Conservation (phyloP, 2,888 invertebrate genomes). For the Lithophane ornitopus region DNA sequence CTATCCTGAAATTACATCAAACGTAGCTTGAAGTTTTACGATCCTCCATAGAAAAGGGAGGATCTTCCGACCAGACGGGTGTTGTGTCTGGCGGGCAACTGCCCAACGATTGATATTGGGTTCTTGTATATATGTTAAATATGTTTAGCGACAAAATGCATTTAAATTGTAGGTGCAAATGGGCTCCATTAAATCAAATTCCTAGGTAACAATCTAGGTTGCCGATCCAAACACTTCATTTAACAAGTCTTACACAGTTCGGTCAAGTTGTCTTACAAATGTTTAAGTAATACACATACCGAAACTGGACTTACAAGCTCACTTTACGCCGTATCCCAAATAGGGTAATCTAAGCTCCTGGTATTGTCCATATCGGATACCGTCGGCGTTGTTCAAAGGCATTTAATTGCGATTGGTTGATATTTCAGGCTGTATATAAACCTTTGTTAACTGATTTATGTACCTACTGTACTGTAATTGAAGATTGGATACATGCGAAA, state of each 20-base stretch:
- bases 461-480: not conserved
- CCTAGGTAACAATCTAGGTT: not conserved
- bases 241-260: not conserved
- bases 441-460: not conserved
- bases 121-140: too few relatives aligned
- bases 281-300: conserved; percentile 8
- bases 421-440: not conserved
- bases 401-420: not conserved
- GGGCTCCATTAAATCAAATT: not conserved
- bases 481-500: too few relatives aligned
- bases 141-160: too few relatives aligned
- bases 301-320: not conserved
- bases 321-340: conserved; percentile 2
- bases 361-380: conserved; percentile 32
- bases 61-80: too few relatives aligned
- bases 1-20: too few relatives aligned
- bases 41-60: too few relatives aligned
- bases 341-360: conserved; percentile 41
- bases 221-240: not conserved
- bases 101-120: too few relatives aligned
- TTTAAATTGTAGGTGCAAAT: too few relatives aligned
- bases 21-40: too few relatives aligned
- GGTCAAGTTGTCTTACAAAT: not conserved
- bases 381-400: conserved; percentile 31
- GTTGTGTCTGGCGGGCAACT: too few relatives aligned